Evolutionary conservation across 2,113 vertebrate species (phyloP).

Genomic region (Hippopotamus amphibius): DNA sequence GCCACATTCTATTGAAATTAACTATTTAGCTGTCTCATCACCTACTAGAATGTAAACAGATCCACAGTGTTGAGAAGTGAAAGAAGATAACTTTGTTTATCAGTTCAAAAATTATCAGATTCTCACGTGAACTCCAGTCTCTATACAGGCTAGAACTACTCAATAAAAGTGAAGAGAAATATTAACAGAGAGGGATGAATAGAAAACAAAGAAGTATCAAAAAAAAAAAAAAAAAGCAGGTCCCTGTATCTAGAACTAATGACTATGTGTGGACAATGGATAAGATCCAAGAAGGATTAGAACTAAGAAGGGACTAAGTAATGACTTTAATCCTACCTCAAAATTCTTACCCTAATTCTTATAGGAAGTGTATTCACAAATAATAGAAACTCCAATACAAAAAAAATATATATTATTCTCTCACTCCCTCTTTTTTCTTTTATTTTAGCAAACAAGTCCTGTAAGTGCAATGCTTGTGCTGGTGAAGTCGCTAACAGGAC

Average conservation of each 20-base stretch:
- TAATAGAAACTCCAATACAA: neutral
- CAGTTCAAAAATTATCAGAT: conserved; percentile 47
- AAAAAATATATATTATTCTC: neutral
- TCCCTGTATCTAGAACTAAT: neutral
- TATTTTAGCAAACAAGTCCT: conserved; percentile 93
- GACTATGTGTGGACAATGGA: neutral
- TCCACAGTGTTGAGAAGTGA: neutral
- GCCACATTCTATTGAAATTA: conserved; percentile 13
- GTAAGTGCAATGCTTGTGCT: conserved; percentile 97
- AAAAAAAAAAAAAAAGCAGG: neutral
- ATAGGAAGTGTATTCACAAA: neutral
- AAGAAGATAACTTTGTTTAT: neutral
- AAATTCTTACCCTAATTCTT: conserved; percentile 35
- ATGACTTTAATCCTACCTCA: neutral
- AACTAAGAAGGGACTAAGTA: neutral
- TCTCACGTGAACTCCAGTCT: conserved; percentile 3
- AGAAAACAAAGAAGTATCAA: neutral
- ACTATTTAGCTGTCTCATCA: neutral
- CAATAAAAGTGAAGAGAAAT: conserved; percentile 17
- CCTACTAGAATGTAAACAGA: conserved; percentile 27
- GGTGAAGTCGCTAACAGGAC: conserved; percentile 95
- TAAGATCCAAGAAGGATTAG: neutral
- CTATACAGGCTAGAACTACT: neutral
- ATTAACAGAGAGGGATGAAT: neutral
- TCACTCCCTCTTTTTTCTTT: conserved; percentile 46